Base-by-base conservation (phyloP, 2,113 vertebrate genomes). In the Etheostoma spectabile region DNA sequence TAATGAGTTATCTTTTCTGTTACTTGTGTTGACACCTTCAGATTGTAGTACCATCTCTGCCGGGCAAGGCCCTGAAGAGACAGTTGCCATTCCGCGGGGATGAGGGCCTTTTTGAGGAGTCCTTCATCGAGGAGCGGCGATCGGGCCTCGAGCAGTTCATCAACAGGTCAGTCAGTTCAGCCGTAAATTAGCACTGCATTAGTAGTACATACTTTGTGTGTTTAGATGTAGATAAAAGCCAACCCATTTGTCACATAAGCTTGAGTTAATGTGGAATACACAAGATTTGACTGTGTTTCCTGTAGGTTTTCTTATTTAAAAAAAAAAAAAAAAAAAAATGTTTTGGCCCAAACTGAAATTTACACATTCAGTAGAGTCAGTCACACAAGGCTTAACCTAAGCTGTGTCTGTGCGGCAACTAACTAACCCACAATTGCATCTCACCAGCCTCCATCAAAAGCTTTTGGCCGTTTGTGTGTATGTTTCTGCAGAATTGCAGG, bases 11-110 rank as follows among this genome's bases (percentile, higher is more conserved):
- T 35, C 6, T 19, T 38, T 33, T 5, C 18, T 57, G 8, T 78
- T 27, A 2, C 72, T 75, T 59, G 16, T 64, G 19, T 66, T 22
- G 16, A 61, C 35, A 14, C 68, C 13, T 62, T 46, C 89, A 99
- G 98, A 99, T 99, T 95, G 98, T 99, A 94, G 98, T 99, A 88
- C 98, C 98, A 69, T 97, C 98, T 0, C 95, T 99, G 90, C 98
- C 98, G 74, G 97, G 98, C 77, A 99, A 99, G 95, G 98, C 98
- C 87, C 95, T 99, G 92, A 99, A 98, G 95, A 96, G 98, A 93
- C 98, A 98, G 93, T 96, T 99, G 83, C 98, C 98, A 21, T 99
- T 99, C 90, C 96, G 98, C 83, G 96, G 96, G 65, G 98, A 99
- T 8, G 98, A 98, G 87, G 98, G 98, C 71, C 98, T 99, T 92